Percentiles rank a stretch among this genome's conserved stretches.
These are phyloP conservation scores for Amphilophus citrinellus DNA, from an alignment of 2,113 vertebrate genomes.

Conservation along the genomic window DNA sequence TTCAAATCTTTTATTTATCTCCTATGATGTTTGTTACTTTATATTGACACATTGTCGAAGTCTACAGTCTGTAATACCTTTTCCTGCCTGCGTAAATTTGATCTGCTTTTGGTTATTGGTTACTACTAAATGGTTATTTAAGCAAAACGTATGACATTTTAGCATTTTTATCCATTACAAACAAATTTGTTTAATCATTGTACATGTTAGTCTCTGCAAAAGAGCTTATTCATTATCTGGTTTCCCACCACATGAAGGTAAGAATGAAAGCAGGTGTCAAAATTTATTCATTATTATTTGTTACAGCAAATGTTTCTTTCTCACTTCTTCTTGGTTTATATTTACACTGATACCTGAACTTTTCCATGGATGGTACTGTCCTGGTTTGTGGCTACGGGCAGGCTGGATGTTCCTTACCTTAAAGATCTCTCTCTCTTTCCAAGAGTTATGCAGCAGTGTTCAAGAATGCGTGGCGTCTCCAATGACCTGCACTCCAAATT, in stretches of 20 bases:
- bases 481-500: slow-evolving; percentile 74
- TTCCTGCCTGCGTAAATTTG: slow-evolving; percentile 17
- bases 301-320: background rate
- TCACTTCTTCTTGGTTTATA: slow-evolving; percentile 25
- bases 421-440: slow-evolving; percentile 75
- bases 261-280: slow-evolving; percentile 23
- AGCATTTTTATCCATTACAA: background rate
- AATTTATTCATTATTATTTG: too few relatives aligned
- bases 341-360: slow-evolving; percentile 55
- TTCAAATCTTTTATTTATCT: background rate
- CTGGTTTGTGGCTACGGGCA: slow-evolving; percentile 47
- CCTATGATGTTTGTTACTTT: background rate
- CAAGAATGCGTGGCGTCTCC: slow-evolving; percentile 77
- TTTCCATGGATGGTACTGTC: background rate
- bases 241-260: background rate
- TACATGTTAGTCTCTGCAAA: background rate
- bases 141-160: slow-evolving; percentile 22
- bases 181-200: slow-evolving; percentile 16
- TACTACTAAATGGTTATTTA: slow-evolving; percentile 12
- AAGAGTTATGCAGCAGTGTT: slow-evolving; percentile 78
- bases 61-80: background rate
- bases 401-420: slow-evolving; percentile 38
- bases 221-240: slow-evolving; percentile 6
- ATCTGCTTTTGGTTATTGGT: background rate
- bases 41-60: background rate